Percentiles rank a stretch among this genome's conserved stretches.
Conservation (phyloP, 2,797 vertebrate genomes). For the Discoglossus pictus region DNA sequence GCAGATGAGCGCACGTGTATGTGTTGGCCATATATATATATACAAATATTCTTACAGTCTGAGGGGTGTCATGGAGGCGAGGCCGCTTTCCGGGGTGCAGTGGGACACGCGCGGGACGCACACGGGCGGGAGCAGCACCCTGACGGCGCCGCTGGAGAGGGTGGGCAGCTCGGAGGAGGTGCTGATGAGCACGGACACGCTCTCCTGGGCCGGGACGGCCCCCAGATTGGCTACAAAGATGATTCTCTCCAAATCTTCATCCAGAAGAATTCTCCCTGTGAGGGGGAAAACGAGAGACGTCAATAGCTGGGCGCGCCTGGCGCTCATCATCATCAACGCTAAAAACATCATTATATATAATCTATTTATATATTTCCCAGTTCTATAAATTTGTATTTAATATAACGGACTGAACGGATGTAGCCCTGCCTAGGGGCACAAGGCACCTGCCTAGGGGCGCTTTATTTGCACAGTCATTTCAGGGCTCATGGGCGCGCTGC, state of each 20-base stretch:
- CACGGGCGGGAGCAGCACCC: conserved; percentile 81
- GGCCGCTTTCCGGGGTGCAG: conserved; percentile 72
- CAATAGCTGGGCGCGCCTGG: no score
- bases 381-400: no score
- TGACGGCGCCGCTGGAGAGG: conserved; percentile 83
- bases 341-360: no score
- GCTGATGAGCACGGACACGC: conserved; percentile 85
- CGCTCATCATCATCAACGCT: no score
- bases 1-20: no score
- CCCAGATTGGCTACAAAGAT: conserved; percentile 92
- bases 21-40: no score
- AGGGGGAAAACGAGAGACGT: conserved; percentile 31
- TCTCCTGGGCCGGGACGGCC: conserved; percentile 85
- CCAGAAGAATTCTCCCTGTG: conserved; percentile 81
- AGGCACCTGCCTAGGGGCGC: no score
- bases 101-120: conserved; percentile 86
- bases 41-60: conserved; percentile 68
- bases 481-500: no score
- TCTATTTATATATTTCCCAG: no score
- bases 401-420: no score
- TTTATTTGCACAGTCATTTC: no score
- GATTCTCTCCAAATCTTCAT: conserved; percentile 88
- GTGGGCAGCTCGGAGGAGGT: conserved; percentile 92
- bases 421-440: no score
- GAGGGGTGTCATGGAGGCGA: conserved; percentile 73